A percentile compares a stretch with the other conserved stretches of the same genome.
These are phyloP conservation scores for Nyctibius bracteatus DNA, from an alignment of 2,113 vertebrate genomes.

Conservation along the genomic window DNA sequence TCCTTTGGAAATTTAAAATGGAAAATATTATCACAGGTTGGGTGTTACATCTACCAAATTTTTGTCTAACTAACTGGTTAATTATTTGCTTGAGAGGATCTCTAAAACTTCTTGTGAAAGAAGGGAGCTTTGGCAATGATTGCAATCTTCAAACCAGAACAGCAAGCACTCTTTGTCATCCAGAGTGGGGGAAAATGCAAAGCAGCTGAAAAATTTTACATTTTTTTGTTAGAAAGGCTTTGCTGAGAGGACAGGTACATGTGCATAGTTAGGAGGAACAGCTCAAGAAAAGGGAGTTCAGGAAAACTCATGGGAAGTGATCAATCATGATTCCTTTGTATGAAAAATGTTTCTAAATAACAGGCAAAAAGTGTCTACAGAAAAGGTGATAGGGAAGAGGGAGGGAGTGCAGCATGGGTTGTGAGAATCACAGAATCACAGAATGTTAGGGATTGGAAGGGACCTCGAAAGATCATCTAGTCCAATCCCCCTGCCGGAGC, in stretches of 20 bases:
- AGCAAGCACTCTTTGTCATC: neutral
- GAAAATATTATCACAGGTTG: slow-evolving; percentile 15
- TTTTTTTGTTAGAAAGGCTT: neutral
- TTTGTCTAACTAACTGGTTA: neutral
- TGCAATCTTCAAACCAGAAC: neutral
- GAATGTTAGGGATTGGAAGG: no score
- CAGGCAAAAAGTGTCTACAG: neutral
- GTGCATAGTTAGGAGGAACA: neutral
- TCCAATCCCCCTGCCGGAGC: no score
- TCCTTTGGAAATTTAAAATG: slow-evolving; percentile 9
- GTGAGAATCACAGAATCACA: no score
- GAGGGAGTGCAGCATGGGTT: rapidly evolving
- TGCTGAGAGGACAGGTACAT: neutral
- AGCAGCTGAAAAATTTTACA: neutral
- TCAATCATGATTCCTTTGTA: neutral
- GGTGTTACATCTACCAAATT: neutral
- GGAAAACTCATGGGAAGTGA: neutral
- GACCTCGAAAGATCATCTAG: no score
- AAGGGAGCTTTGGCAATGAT: neutral
- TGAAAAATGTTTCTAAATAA: neutral
- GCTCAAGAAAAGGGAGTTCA: neutral
- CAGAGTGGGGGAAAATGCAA: neutral
- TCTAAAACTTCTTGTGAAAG: neutral
- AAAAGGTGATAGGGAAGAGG: neutral
- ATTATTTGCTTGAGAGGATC: slow-evolving; percentile 44